A percentile compares a stretch with the other conserved stretches of the same genome.
Evolutionary conservation across 2,888 invertebrate genomes (phyloP).

Genomic region (Nemapogon koenigi): DNA sequence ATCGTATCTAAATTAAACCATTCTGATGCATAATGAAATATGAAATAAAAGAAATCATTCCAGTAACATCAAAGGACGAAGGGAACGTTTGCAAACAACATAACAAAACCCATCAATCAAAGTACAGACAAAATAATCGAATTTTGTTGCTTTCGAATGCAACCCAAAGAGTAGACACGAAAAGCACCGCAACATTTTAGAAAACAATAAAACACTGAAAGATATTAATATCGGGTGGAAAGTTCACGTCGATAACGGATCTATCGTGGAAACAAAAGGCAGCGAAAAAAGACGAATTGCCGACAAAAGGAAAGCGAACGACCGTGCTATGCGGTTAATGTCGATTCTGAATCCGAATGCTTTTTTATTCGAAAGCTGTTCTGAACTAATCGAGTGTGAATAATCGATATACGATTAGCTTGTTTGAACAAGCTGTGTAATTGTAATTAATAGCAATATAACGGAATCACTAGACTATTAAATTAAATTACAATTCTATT

Average conservation of each 20-base stretch:
- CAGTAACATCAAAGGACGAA: no score
- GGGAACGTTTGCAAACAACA: slow-evolving; percentile 13
- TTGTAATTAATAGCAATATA: no score
- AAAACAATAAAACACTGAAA: slow-evolving; percentile 27
- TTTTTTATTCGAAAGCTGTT: slow-evolving; percentile 23
- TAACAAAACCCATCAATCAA: slow-evolving; percentile 55
- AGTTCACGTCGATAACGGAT: slow-evolving; percentile 49
- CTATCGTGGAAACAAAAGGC: slow-evolving; percentile 37
- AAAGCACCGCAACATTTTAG: slow-evolving; percentile 56
- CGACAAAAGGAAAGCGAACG: slow-evolving; percentile 36
- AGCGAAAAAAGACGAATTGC: slow-evolving; percentile 22
- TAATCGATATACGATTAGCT: slow-evolving; percentile 19
- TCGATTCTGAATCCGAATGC: slow-evolving; percentile 21
- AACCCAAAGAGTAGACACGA: slow-evolving; percentile 53
- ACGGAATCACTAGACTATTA: no score
- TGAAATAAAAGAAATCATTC: no score
- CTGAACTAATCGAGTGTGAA: slow-evolving; percentile 26
- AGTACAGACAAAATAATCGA: slow-evolving; percentile 34
- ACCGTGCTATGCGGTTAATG: slow-evolving; percentile 14
- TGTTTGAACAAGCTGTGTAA: no score
- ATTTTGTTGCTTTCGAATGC: slow-evolving; percentile 40
- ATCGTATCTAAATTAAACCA: no score
- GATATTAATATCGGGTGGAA: slow-evolving; percentile 54
- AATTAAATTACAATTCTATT: no score
- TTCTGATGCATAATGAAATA: no score